Evolutionary conservation across 2,797 vertebrate genomes (phyloP).

Genomic region (Petrocephalus schoutedeni): DNA sequence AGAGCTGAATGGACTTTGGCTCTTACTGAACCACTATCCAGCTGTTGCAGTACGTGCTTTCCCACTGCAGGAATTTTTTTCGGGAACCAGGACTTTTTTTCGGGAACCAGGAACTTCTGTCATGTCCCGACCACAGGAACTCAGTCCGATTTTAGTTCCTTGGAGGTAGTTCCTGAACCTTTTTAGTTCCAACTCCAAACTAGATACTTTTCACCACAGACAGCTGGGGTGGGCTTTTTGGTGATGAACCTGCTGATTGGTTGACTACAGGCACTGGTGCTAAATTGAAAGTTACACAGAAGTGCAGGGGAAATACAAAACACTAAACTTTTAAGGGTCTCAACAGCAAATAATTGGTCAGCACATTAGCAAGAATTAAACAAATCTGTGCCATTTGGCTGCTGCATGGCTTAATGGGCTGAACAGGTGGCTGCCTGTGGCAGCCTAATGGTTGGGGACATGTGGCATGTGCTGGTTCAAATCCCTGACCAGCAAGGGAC

Average conservation of each 20-base stretch:
- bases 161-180: not conserved
- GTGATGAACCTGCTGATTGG: not conserved
- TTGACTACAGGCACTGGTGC: not conserved
- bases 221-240: not conserved
- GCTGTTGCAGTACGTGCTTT: not conserved
- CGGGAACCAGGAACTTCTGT: not conserved
- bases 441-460: too few relatives aligned
- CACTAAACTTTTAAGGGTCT: not conserved
- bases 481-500: too few relatives aligned
- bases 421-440: too few relatives aligned
- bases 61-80: not conserved
- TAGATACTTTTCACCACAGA: not conserved
- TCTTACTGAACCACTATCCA: not conserved
- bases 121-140: not conserved
- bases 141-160: not conserved
- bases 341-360: not conserved
- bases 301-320: not conserved
- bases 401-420: too few relatives aligned
- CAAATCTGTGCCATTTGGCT: too few relatives aligned
- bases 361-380: not conserved
- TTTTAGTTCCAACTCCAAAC: not conserved
- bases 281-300: not conserved
- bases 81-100: not conserved
- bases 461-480: too few relatives aligned
- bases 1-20: not conserved